phyloP scores from a whole-genome alignment of 2,797 vertebrate species.

The Adelosebastes latens region DNA sequence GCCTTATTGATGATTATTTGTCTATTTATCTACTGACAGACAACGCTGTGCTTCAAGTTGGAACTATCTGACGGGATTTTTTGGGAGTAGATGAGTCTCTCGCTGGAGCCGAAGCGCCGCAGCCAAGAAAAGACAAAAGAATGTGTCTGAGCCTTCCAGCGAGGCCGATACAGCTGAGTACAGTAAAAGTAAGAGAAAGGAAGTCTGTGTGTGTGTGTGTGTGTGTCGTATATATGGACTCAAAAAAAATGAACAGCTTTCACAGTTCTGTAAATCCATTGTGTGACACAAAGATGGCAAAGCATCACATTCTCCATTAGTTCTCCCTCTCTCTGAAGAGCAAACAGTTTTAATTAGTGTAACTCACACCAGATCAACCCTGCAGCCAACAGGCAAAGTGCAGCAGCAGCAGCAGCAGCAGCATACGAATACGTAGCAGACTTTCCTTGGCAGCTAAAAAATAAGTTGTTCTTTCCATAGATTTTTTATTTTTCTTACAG shows the following conservation, averaged over 20 bases:
- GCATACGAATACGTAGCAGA: conserved; percentile 29
- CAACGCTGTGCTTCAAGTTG: conserved; percentile 30
- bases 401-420: conserved; percentile 3
- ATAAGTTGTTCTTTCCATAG: conserved; percentile 29
- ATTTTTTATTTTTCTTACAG: conserved; percentile 28
- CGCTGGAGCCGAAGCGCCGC: conserved; percentile 34
- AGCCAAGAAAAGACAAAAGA: conserved; percentile 54
- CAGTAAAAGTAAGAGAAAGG: conserved; percentile 39
- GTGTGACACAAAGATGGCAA: conserved; percentile 45
- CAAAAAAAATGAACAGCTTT: not conserved
- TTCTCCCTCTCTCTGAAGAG: conserved; percentile 20
- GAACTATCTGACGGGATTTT: conserved; percentile 44
- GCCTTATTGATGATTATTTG: conserved; percentile 31
- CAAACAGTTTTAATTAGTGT: conserved; percentile 53
- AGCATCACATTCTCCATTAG: conserved; percentile 33
- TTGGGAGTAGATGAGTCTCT: conserved; percentile 32
- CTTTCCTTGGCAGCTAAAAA: conserved; percentile 20
- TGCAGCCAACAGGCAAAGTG: conserved; percentile 26
- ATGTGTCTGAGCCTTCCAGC: conserved; percentile 44
- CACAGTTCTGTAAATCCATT: conserved; percentile 21
- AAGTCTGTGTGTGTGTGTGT: conserved; percentile 16
- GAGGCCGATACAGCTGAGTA: conserved; percentile 46
- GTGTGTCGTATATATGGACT: not conserved
- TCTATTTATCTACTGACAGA: conserved; percentile 42
- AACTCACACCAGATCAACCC: conserved; percentile 43